Evolutionary conservation across 1,140 invertebrate genomes (phyloP), one percentile per base, ranked within the genome.

Genomic region (fruit fly (Drosophila melanogaster)): DNA sequence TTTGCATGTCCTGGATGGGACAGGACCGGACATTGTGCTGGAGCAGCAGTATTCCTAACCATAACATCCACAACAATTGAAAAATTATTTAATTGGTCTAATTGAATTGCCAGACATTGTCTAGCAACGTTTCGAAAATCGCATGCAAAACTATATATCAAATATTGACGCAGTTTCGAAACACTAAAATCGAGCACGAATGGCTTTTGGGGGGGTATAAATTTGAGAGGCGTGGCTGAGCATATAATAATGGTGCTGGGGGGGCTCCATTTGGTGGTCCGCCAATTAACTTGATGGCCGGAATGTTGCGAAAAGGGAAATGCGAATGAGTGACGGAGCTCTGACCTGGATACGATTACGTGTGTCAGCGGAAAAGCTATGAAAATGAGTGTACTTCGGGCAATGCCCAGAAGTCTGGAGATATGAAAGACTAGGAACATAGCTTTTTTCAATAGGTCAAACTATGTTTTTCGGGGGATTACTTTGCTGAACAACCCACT

Each of bases 41-140:
- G 37, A 37, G n/a, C 70, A 38, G 19, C 33, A 56, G 14, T 22
- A 56, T 35, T 56, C 44, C 54, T 35, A 15, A 30, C 8, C 30
- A 30, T 6, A 5, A 26, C 26, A 26, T 51, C 41, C 47, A 66
- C 51, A 35, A 53, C 60, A 66, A 75, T 76, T 76, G 55, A 57
- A 75, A 75, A 66, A 62, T 35, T 57, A 77, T 77, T 77, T 77
- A 77, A 77, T 77, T 77, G 74, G 50, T 41, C 49, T 77, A 77
- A 77, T 69, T 77, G 61, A 76, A 66, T 76, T 76, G 60, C 73
- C 73, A 76, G 67, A 47, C 54, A 58, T 38, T 38, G 43, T 35
- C 19, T 22, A 49, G 57, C 59, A 19, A 64, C 46, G 60, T 56
- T 74, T 19, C 30, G 37, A 33, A 40, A 75, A 59, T 58, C 26